Percentiles rank a stretch among this genome's conserved stretches.
Conservation (phyloP, 1,140 invertebrate species). For the Prorops nasuta region DNA sequence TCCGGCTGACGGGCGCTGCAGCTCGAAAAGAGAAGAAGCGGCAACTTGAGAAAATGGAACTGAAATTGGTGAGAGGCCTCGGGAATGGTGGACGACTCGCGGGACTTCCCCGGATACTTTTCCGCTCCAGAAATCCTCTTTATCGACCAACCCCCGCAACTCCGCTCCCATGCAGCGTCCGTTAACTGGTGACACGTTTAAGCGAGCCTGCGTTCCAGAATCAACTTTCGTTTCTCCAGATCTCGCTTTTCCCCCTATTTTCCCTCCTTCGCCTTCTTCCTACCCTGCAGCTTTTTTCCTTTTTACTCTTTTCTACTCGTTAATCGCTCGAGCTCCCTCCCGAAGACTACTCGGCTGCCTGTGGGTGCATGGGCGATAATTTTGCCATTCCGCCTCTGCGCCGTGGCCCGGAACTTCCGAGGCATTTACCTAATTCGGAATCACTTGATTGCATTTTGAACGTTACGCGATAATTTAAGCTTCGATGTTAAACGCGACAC, state of each 20-base stretch:
- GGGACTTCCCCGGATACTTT: conserved; percentile 28
- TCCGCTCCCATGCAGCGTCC: conserved; percentile 22
- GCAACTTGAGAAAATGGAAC: conserved; percentile 41
- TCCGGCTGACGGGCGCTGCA: conserved; percentile 22
- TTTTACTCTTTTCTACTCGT: neutral
- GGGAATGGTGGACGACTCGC: conserved; percentile 18
- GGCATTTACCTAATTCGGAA: neutral
- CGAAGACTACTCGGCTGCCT: neutral
- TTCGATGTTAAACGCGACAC: too few species aligned
- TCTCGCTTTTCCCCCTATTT: neutral
- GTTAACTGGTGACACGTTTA: conserved; percentile 25
- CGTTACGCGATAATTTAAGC: too few species aligned
- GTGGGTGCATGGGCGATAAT: neutral
- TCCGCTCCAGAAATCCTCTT: conserved; percentile 33
- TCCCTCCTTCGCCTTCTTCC: too few species aligned
- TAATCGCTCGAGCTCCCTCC: neutral
- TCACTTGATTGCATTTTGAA: neutral
- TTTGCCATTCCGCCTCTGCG: neutral
- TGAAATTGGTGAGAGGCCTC: conserved; percentile 40
- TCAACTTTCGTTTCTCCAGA: conserved; percentile 9
- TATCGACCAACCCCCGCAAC: conserved; percentile 19
- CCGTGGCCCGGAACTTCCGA: neutral
- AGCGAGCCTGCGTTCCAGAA: neutral
- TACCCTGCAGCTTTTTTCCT: too few species aligned
- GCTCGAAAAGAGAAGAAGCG: conserved; percentile 30